A percentile compares a stretch with the other conserved stretches of the same genome.
These are phyloP conservation scores for Conus ventricosus DNA, from an alignment of 1,140 invertebrate genomes.

Conservation along the genomic window DNA sequence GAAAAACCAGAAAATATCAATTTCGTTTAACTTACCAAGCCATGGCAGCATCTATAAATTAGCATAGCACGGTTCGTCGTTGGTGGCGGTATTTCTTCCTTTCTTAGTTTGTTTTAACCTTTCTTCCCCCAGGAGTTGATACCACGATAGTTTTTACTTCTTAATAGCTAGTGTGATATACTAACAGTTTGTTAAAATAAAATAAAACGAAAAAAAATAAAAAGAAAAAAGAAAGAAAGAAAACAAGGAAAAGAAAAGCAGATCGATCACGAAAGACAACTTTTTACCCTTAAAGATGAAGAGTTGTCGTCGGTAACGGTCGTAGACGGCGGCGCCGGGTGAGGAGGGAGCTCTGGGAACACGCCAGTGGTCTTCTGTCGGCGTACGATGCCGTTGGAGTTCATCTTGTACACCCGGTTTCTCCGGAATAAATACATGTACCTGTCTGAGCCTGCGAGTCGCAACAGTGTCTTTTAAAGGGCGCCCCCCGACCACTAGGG, in stretches of 20 bases:
- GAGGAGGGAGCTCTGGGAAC: constrained; percentile 13
- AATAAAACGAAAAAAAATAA: too few relatives aligned
- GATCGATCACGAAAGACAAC: background rate
- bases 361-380: background rate
- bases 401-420: background rate
- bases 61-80: background rate
- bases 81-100: too few relatives aligned
- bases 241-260: background rate
- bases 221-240: background rate
- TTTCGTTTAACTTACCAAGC: too few relatives aligned
- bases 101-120: too few relatives aligned
- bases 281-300: constrained; percentile 35
- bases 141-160: too few relatives aligned
- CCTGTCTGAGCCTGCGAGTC: background rate
- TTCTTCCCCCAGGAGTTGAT: too few relatives aligned
- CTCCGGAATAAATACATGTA: constrained; percentile 7
- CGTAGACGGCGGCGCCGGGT: constrained; percentile 18
- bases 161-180: too few relatives aligned
- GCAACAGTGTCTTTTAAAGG: too few relatives aligned
- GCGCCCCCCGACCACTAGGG: too few relatives aligned
- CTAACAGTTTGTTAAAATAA: background rate
- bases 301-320: background rate
- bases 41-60: background rate
- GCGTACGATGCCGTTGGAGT: background rate
- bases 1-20: too few relatives aligned